Base-by-base conservation (phyloP, 2,888 invertebrate species). In the Acanthococcus lagerstroemiae region DNA sequence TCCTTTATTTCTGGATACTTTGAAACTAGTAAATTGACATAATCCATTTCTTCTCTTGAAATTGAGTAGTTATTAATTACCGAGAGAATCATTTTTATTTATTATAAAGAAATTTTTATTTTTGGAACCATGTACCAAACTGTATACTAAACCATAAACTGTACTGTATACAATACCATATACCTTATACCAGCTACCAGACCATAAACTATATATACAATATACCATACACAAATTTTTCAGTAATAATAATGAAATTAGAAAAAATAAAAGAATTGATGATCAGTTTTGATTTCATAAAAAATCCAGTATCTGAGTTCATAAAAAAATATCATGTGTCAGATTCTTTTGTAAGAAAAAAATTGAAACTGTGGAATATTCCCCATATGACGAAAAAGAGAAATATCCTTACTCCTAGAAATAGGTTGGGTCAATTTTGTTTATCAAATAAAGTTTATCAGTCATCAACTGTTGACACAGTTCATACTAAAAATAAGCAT, bases 241-340 rank as follows among this genome's bases (percentile, higher is more conserved):
- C 19, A n/a, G 19, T 21, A 52, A n/a, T n/a, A 50, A 50, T 50
- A 19, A 52, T 52, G 52, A 24, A 52, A 52, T 21, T 52, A 24
- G 52, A 21, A 21, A 52, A 52, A 52, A 52, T 37, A 37, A 37
- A 37, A 37, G 37, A 37, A 37, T 37, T 37, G 37, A 37, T 37
- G 37, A 37, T 37, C 37, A 37, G 22, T 52, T 52, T 52, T 52
- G 52, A 52, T 52, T 52, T 52, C 52, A 52, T 52, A 52, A 52
- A 52, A 52, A 19, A 19, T 52, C 52, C 52, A 21, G 52, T 52
- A 52, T 52, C 52, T 19, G 21, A 52, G 22, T 52, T 52, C 24
- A 52, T 52, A 12, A 52, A 52, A 52, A 52, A 52, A 52, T 52
- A 52, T 52, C 21, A 52, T 52, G 52, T 52, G 15, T 52, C 52